Evolutionary conservation across 2,888 invertebrate species (phyloP).

Genomic region (Nesidiocoris tenuis): DNA sequence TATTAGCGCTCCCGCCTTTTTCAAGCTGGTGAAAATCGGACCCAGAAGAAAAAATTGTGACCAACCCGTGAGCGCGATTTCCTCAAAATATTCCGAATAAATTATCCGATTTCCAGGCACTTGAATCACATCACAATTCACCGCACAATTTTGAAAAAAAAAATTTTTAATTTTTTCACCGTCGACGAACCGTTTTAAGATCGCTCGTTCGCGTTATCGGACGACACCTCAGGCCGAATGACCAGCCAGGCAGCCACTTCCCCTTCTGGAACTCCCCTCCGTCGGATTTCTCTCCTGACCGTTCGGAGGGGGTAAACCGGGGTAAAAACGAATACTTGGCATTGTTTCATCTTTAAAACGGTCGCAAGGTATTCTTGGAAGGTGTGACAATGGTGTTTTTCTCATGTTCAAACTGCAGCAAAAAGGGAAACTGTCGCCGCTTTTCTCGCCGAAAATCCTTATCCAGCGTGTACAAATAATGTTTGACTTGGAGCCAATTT

Average conservation of each 20-base stretch:
- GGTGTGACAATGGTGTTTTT: not conserved
- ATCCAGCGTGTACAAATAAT: not conserved
- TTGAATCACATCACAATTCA: too few relatives aligned
- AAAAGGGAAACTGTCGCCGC: not conserved
- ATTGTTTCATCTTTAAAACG: constrained; percentile 24
- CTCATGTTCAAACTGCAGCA: not conserved
- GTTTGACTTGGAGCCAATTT: not conserved
- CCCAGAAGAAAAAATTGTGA: too few relatives aligned
- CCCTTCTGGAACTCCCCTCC: constrained; percentile 14
- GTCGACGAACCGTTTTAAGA: too few relatives aligned
- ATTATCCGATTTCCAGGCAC: too few relatives aligned
- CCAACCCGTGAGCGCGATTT: too few relatives aligned
- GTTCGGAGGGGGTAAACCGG: constrained; percentile 11
- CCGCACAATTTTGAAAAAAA: too few relatives aligned
- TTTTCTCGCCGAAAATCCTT: not conserved
- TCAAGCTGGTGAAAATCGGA: too few relatives aligned
- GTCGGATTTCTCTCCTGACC: not conserved
- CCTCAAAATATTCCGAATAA: too few relatives aligned
- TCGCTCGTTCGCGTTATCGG: too few relatives aligned
- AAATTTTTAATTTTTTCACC: too few relatives aligned
- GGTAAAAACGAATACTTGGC: constrained; percentile 11
- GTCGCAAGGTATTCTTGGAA: not conserved
- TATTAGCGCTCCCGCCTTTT: too few relatives aligned
- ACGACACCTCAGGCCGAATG: too few relatives aligned
- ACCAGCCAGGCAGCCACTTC: not conserved